Base-by-base conservation (phyloP, 1,140 invertebrate species). In the Zaprionus africanus region DNA sequence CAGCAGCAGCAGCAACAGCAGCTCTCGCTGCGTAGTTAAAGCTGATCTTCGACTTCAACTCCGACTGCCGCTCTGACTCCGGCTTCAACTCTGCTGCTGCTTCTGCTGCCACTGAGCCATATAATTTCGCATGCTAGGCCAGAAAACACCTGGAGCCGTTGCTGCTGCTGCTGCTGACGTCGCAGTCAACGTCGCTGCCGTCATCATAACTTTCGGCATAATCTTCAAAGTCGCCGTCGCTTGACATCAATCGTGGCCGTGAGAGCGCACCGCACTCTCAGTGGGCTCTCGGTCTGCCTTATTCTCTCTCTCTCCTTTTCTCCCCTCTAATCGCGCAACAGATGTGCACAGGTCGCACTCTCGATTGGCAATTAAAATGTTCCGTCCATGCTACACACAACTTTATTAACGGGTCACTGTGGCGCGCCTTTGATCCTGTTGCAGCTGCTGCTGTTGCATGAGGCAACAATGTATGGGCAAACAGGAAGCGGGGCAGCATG, bases 361-460 rank as follows among this genome's bases (percentile, higher is more conserved):
- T 76, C 70, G 81, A 90, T 85, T 90, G 82, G 78, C 85, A 90
- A 90, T 90, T 90, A 90, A 90, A 88, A 85, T 90, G 28, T 82
- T 81, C 78, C 84, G 83, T 79, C 78, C 81, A 81, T 81, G 76
- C 85, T 65, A 65, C 46, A 41, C 65, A 86, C 81, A 90, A 85
- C 85, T 90, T 90, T 90, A 90, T 90, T 90, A 90, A 77, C 83
- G 77, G 79, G 54, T 73, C 73, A 71, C 24, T 17, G 84, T 81
- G 65, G 31, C 31, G 31, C 31, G 74, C 84, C 81, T 90, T 90
- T 90, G 81, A 81, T 88, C 81, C 81, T 80, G 41, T 51, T 51
- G 46, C 46, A 22, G 46, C 46, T 22, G 46, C 46, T 49, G 46
- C 46, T 13, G 46, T 24, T 49, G 17, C 46, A 53, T 36, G 69